phyloP scores from a whole-genome alignment of 2,888 invertebrate genomes.

The Slavum lentiscoides region DNA sequence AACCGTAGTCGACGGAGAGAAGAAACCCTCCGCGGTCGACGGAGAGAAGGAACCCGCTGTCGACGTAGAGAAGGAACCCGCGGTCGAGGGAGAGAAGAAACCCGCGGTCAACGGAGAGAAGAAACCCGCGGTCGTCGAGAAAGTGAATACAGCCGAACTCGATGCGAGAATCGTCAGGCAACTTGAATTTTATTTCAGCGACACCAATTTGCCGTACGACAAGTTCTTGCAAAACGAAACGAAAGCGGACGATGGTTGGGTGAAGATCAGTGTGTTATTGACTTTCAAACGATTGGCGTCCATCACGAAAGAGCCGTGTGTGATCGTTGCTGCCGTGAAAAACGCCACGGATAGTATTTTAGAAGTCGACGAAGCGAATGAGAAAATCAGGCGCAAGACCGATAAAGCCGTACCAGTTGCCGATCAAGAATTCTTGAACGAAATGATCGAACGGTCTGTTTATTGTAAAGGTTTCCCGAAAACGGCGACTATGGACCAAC shows the following conservation, averaged over 20 bases:
- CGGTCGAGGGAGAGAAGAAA: too few species aligned
- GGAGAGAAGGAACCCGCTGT: too few species aligned
- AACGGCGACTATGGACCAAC: conserved; percentile 70
- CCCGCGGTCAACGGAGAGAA: too few species aligned
- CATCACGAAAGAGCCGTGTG: conserved; percentile 69
- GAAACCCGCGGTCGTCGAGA: too few species aligned
- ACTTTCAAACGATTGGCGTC: conserved; percentile 85
- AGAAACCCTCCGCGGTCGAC: too few species aligned
- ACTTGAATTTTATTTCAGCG: conserved; percentile 77
- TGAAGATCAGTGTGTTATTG: conserved; percentile 78
- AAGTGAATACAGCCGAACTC: neutral
- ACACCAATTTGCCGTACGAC: conserved; percentile 88
- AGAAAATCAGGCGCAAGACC: conserved; percentile 66
- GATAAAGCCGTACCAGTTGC: conserved; percentile 80
- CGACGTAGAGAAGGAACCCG: too few species aligned
- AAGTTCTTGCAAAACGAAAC: conserved; percentile 89
- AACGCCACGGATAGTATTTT: conserved; percentile 75
- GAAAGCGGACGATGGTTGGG: conserved; percentile 87
- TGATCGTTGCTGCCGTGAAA: conserved; percentile 74
- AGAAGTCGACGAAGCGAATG: conserved; percentile 64
- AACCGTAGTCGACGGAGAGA: neutral
- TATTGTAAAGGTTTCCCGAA: conserved; percentile 86
- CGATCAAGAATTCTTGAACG: conserved; percentile 80
- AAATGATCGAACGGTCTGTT: conserved; percentile 74
- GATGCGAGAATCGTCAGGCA: conserved; percentile 61